Base-by-base conservation (phyloP, 2,113 vertebrate genomes). In the Larimichthys crocea region DNA sequence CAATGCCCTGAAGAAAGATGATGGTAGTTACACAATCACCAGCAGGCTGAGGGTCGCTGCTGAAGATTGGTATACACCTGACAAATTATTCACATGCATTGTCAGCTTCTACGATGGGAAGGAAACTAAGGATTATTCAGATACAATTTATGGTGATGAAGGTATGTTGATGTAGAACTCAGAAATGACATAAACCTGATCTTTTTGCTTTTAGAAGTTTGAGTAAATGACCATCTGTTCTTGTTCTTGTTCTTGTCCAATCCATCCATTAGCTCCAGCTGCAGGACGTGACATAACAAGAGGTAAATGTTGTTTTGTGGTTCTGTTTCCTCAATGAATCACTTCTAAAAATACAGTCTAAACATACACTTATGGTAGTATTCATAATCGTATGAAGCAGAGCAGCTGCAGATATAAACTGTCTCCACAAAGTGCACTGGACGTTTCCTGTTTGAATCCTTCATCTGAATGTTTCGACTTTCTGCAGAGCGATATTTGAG, bases 21-120 rank as follows among this genome's bases (percentile, higher is more conserved):
- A 3, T 1, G 53, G n/a, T 1, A 5, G 2, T 24, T 99, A 95
- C 82, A 93, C 52, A 0, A 90, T 97, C 92, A 96, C 94, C 92
- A 98, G 97, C 88, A 92, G 96, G 74, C 87, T 99, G 80, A 94
- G 89, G 72, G 91, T 99, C 61, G 15, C 69, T 0, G 69, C 53
- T 0, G 0, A 60, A 1, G 81, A 87, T 0, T 97, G 96, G 97
- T 79, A 62, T 66, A 92, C 90, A 1, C 55, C 88, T 0, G 10
- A 3, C 0, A 94, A 82, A 7, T 1, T 0, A 0, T 97, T 97
- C 24, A 80, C 74, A 4, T 99, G 98, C 61, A 59, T 15, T 1
- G 94, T 95, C 74, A 40, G 0, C 0, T 98, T 96, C 93, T 92
- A 72, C 3, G n/a, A 82, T 12, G 86, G 64, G 12, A 8, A 0